These are phyloP conservation scores for Drosophila serrata DNA, from an alignment of 1,140 invertebrate genomes.

Conservation along the genomic window DNA sequence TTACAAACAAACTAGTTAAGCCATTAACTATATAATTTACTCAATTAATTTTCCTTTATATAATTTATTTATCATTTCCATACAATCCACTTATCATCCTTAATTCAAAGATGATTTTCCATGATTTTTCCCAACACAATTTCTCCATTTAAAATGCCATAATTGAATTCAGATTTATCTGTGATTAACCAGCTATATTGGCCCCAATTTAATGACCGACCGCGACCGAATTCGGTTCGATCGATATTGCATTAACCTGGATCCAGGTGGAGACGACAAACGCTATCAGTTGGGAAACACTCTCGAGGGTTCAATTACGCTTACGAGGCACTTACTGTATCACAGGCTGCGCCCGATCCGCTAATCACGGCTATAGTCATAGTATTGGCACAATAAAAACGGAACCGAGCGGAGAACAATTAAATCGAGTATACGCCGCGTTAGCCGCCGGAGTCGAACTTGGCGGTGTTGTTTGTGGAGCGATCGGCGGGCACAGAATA, in stretches of 20 bases:
- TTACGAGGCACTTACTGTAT: conserved; percentile 63
- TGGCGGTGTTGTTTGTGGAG: conserved; percentile 45
- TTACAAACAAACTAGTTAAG: background rate
- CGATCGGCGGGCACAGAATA: conserved; percentile 65
- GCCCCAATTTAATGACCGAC: background rate
- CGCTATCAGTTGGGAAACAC: conserved; percentile 27
- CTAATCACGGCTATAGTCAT: conserved; percentile 64
- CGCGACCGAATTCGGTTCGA: conserved; percentile 29
- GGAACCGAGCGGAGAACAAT: conserved; percentile 16
- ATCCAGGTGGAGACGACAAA: too few relatives aligned
- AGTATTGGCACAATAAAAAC: conserved; percentile 9
- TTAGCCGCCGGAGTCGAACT: conserved; percentile 26
- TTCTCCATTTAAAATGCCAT: background rate
- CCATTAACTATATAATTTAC: background rate
- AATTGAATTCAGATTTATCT: conserved; percentile 8
- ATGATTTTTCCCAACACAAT: background rate
- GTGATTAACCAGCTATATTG: conserved; percentile 10
- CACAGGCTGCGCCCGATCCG: conserved; percentile 46
- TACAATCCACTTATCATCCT: background rate
- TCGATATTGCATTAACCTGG: conserved; percentile 19
- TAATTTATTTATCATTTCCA: background rate
- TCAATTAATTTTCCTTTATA: too few relatives aligned
- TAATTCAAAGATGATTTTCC: background rate
- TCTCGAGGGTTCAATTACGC: conserved; percentile 20
- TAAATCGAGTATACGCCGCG: conserved; percentile 63